Evolutionary conservation across 2,797 vertebrate genomes (phyloP).

Genomic region (Harpagifer antarcticus): DNA sequence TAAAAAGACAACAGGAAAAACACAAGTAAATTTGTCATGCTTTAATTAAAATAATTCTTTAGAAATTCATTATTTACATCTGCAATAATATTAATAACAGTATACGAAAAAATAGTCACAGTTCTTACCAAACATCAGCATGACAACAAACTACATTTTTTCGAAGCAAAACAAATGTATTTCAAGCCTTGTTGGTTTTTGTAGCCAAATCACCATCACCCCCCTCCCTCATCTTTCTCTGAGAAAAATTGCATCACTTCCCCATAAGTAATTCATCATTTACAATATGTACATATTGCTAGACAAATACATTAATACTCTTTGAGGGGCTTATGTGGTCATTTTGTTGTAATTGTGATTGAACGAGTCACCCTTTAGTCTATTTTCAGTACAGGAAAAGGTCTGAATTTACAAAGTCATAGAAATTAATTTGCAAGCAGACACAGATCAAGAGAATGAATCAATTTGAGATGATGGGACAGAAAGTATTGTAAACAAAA

Average conservation of each 20-base stretch:
- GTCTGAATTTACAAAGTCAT: conserved; percentile 53
- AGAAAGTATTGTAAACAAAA: conserved; percentile 74
- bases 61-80: conserved; percentile 89
- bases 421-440: conserved; percentile 57
- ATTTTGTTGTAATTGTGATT: conserved; percentile 48
- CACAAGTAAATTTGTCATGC: conserved; percentile 83
- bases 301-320: conserved; percentile 59
- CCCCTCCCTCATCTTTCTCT: conserved; percentile 50
- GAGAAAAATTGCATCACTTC: conserved; percentile 69
- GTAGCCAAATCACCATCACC: conserved; percentile 63
- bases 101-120: conserved; percentile 86
- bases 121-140: conserved; percentile 83
- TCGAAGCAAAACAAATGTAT: conserved; percentile 71
- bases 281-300: conserved; percentile 85
- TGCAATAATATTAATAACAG: conserved; percentile 87
- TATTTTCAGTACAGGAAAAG: conserved; percentile 24
- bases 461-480: conserved; percentile 13
- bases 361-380: conserved; percentile 31
- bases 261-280: conserved; percentile 74
- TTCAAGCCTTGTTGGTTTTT: conserved; percentile 78
- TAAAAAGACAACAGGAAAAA: conserved; percentile 32
- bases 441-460: conserved; percentile 43
- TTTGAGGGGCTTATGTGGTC: conserved; percentile 33
- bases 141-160: conserved; percentile 79
- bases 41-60: conserved; percentile 93